Base-by-base conservation (phyloP, 2,797 vertebrate genomes). In the Distichodus sexfasciatus region DNA sequence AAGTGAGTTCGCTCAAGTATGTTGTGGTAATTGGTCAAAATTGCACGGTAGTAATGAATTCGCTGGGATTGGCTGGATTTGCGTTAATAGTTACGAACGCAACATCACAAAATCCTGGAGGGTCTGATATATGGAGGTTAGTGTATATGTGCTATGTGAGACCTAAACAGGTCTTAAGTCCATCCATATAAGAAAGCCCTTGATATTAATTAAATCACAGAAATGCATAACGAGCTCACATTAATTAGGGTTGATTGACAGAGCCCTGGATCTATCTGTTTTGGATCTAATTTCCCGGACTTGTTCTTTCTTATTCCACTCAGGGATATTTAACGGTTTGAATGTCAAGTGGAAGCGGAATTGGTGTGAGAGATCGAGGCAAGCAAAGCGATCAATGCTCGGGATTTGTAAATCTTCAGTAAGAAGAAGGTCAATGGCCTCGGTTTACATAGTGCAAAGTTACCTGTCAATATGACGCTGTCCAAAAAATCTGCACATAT, bases 361-460 rank as follows among this genome's bases (percentile, higher is more conserved):
- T 61, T 69, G 57, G 46, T n/a, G 28, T 38, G 36, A 50, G 26
- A 26, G 46, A 40, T 71, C 29, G 40, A 40, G 17, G 28, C 36
- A 33, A 43, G 66, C 43, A 43, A 23, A 65, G 5, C 26, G 44
- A 74, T 73, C 63, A 29, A 72, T 75, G 66, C 14, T 23, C 28
- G 21, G 53, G 61, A 73, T 73, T 26, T 55, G 36, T 35, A n/a
- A n/a, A n/a, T n/a, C n/a, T n/a, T n/a, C n/a, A n/a, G n/a, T n/a
- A n/a, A 24, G 35, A 24, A 41, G 24, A 38, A 58, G 63, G 26
- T 65, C 66, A 50, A 9, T 40, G 70, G 23, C 55, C 36, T 31
- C n/a, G 2, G n/a, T 64, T 67, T 35, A 43, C 44, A 71, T 51
- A 24, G 0, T 47, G 17, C 38, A 58, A 69, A 26, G n/a, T 36